Percentiles rank a stretch among this genome's conserved stretches.
Conservation (phyloP, 2,888 invertebrate species). For the Drosophila sordidapex region DNA sequence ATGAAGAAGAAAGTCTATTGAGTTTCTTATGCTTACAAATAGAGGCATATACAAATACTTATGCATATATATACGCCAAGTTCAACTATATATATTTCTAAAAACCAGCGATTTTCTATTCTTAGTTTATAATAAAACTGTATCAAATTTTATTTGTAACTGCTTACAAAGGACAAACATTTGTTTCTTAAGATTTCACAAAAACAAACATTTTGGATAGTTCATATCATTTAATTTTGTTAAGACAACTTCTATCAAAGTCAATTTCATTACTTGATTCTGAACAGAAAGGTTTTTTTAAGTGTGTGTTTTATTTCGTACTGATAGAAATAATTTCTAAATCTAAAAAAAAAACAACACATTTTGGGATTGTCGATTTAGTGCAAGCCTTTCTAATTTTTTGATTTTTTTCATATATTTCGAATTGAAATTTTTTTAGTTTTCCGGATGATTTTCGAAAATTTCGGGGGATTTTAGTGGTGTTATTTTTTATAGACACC, state of each 20-base stretch:
- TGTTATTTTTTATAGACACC: background rate
- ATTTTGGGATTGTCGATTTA: background rate
- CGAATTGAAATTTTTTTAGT: background rate
- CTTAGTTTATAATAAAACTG: background rate
- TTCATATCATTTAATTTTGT: background rate
- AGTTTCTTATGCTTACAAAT: slow-evolving; percentile 11
- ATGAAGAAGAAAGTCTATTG: slow-evolving; percentile 75
- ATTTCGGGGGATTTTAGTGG: background rate
- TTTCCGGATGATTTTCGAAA: background rate
- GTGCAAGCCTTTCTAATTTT: background rate
- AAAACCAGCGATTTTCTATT: background rate
- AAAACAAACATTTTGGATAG: background rate
- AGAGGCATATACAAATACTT: background rate
- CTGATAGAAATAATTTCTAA: background rate
- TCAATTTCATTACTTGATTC: too few relatives aligned
- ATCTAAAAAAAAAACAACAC: background rate
- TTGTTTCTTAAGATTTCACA: background rate
- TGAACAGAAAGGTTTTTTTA: background rate
- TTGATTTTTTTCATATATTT: background rate
- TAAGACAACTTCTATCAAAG: background rate
- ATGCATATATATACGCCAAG: background rate
- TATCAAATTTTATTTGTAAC: too few relatives aligned
- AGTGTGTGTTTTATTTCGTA: background rate
- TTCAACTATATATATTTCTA: background rate
- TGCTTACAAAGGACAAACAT: background rate